These are phyloP conservation scores for Papilio gigon DNA, from an alignment of 2,888 invertebrate genomes.

Conservation along the genomic window DNA sequence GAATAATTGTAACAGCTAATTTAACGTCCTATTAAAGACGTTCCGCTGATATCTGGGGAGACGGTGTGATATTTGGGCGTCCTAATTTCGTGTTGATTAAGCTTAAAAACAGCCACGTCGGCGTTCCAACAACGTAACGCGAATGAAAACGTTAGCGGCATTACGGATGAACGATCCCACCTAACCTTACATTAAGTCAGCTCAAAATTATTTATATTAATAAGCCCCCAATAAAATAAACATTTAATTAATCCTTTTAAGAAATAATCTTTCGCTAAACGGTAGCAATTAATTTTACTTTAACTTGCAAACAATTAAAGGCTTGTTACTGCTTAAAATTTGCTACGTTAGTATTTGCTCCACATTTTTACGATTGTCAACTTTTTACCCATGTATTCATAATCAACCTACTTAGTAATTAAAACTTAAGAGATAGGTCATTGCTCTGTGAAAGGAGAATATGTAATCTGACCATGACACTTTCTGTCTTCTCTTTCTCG, in stretches of 20 bases:
- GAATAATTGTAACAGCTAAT: slow-evolving; percentile 19
- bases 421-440: too few relatives aligned
- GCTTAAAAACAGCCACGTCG: slow-evolving; percentile 33
- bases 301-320: not conserved
- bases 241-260: not conserved
- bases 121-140: slow-evolving; percentile 6
- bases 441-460: too few relatives aligned
- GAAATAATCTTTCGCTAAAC: not conserved
- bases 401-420: too few relatives aligned
- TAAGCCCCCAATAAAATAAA: not conserved
- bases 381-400: too few relatives aligned
- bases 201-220: slow-evolving; percentile 18
- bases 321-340: too few relatives aligned
- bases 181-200: slow-evolving; percentile 24
- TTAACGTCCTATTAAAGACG: slow-evolving; percentile 24
- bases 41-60: slow-evolving; percentile 30
- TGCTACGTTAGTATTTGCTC: too few relatives aligned
- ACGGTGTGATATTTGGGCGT: slow-evolving; percentile 23
- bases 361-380: too few relatives aligned
- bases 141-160: slow-evolving; percentile 34
- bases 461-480: too few relatives aligned
- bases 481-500: too few relatives aligned
- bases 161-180: slow-evolving; percentile 20
- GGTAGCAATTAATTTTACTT: not conserved
- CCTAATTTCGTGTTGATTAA: slow-evolving; percentile 40